Evolutionary conservation across 2,113 vertebrate species (phyloP).

Genomic region (Plectropomus leopardus): DNA sequence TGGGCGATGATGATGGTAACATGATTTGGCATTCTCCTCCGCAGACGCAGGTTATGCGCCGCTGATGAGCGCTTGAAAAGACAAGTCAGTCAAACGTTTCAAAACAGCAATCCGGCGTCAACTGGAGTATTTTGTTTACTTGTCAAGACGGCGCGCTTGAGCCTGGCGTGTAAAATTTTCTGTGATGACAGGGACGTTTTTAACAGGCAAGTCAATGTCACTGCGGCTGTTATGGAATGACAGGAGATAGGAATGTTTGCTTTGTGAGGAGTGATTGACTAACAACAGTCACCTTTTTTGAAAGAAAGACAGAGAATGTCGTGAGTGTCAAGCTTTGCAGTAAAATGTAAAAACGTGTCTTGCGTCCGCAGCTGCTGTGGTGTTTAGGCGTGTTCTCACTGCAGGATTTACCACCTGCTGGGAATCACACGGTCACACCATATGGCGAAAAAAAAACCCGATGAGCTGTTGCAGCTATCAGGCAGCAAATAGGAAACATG

Average conservation of each 20-base stretch:
- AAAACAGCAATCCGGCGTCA: constrained; percentile 18
- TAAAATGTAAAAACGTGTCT: constrained; percentile 16
- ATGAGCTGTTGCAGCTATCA: constrained; percentile 47
- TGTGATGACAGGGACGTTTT: constrained; percentile 20
- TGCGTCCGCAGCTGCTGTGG: constrained; percentile 18
- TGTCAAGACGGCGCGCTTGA: background rate
- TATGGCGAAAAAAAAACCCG: constrained; percentile 71
- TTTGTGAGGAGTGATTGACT: constrained; percentile 8
- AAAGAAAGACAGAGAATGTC: constrained; percentile 8
- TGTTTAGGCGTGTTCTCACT: constrained; percentile 7
- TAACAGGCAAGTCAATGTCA: constrained; percentile 29
- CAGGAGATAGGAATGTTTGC: constrained; percentile 25
- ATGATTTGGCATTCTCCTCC: constrained; percentile 3
- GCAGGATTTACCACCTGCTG: constrained; percentile 35
- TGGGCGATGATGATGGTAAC: background rate
- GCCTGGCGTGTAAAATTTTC: constrained; percentile 8
- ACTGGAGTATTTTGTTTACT: constrained; percentile 34
- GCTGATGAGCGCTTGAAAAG: constrained; percentile 5
- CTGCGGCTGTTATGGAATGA: constrained; percentile 22
- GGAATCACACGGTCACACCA: constrained; percentile 41
- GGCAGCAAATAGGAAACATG: constrained; percentile 48
- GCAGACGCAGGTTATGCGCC: background rate
- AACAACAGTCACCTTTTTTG: constrained; percentile 34
- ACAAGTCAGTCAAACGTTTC: constrained; percentile 30
- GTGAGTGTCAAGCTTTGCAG: background rate